Evolutionary conservation across 2,797 vertebrate genomes (phyloP), one percentile per base, ranked within the genome.

Genomic region (Micromesistius poutassou): DNA sequence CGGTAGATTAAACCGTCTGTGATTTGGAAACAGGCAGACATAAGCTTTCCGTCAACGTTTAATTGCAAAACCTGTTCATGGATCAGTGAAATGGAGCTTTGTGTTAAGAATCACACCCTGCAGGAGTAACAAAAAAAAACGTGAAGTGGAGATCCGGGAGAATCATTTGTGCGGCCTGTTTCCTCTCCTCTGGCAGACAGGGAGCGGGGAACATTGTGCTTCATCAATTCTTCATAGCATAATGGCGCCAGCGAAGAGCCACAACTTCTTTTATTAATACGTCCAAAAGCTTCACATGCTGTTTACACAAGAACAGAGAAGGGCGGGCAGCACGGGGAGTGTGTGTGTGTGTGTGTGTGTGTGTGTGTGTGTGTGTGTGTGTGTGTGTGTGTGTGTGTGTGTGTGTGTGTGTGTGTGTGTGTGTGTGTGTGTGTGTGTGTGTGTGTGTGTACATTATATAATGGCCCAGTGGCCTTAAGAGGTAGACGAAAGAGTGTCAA

Each of bases 161-260:
- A 16, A 22, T 22, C 2, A 19, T 19, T 50, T 50, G 46, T 22
- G 19, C 3, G 4, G 4, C 46, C 16, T 10, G 40, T 14, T 42
- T 42, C 12, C 72, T 81, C 73, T 84, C 77, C 79, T 74, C 77
- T 28, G 42, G 77, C 62, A 79, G 76, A 76, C 71, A 84, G 70
- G 73, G 50, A 68, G 71, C 76, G 77, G 80, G 84, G 72, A 89
- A 84, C 86, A 82, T 81, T 90, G 87, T 82, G 16, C 38, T 85
- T 93, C 87, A 92, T 93, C 70, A 91, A 93, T 91, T 87, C 85
- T 93, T 92, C 77, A 93, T 89, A 86, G 87, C 89, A 85, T 92
- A 93, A 93, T 91, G 88, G 89, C 72, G 82, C 80, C 9, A 8
- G 22, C 55, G 55, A 62, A 19, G 55, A 62, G n/a, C 46, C 4